Conservation (phyloP, 92 coral and sea anemone species). For the Porites divaricata region DNA sequence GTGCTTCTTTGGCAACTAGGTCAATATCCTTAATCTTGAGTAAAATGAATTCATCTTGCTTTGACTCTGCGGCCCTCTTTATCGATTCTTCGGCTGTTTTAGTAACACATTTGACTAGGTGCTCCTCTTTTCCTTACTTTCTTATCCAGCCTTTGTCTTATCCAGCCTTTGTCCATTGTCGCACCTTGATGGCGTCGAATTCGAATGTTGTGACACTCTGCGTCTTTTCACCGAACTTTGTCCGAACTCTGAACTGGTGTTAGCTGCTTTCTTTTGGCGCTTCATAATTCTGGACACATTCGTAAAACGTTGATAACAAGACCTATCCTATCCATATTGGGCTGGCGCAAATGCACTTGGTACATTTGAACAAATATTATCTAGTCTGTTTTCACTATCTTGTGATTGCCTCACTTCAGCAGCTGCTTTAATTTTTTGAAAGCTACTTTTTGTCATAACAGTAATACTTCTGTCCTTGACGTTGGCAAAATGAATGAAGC, state of each 20-base stretch:
- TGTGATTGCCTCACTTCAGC: conserved; percentile 16
- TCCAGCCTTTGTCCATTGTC: too few species aligned
- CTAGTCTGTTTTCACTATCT: conserved; percentile 11
- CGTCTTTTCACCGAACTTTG: background rate
- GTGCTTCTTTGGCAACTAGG: background rate
- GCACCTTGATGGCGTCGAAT: background rate
- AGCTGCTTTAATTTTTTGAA: conserved; percentile 13
- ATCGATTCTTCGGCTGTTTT: background rate
- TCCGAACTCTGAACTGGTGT: conserved; percentile 1
- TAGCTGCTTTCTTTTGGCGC: conserved; percentile 1
- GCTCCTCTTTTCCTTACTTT: too few species aligned
- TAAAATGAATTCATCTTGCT: conserved; percentile 17
- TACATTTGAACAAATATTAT: background rate
- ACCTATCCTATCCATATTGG: conserved; percentile 13
- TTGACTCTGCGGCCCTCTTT: background rate
- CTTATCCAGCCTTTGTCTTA: too few species aligned
- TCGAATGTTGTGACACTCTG: conserved; percentile 28
- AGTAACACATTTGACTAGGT: background rate
- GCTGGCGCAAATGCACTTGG: conserved; percentile 12
- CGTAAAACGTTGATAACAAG: background rate
- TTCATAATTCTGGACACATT: conserved; percentile 4
- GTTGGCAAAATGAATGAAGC: conserved; percentile 15
- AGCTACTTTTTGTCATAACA: conserved; percentile 5
- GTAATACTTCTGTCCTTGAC: conserved; percentile 13
- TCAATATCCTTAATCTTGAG: background rate